Evolutionary conservation across 1,140 invertebrate species (phyloP).

Genomic region (Leptoteleia sp.): DNA sequence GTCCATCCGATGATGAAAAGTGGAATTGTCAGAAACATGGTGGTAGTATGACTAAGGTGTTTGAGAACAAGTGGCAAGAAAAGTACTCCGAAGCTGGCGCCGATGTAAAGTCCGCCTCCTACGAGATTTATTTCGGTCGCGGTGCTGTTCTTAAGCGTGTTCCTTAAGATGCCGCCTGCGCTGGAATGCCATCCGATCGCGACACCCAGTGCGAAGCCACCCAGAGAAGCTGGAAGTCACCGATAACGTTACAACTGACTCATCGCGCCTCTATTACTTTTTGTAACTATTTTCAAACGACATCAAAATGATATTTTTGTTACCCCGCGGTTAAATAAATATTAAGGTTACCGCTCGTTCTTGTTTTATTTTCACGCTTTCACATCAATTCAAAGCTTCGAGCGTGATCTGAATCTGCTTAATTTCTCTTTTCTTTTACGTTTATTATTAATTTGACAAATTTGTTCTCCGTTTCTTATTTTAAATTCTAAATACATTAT

Average conservation of each 20-base stretch:
- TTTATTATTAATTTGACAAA: no score
- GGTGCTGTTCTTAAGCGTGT: conserved; percentile 53
- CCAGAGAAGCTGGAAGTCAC: conserved; percentile 66
- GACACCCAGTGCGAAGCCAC: conserved; percentile 66
- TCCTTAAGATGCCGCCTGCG: conserved; percentile 54
- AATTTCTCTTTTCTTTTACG: no score
- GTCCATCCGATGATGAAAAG: conserved; percentile 67
- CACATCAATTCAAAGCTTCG: no score
- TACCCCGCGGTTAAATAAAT: no score
- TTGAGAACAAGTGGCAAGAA: conserved; percentile 61
- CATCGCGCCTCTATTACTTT: conserved; percentile 6
- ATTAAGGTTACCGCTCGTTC: no score
- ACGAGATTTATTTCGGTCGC: conserved; percentile 66
- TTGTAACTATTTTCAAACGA: conserved; percentile 24
- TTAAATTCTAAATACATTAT: no score
- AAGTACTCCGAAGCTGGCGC: conserved; percentile 56
- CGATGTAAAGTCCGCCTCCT: conserved; percentile 65
- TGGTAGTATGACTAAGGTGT: conserved; percentile 52
- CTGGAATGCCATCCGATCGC: conserved; percentile 70
- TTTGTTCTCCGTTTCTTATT: no score
- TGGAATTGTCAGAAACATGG: conserved; percentile 61
- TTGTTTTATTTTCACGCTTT: no score
- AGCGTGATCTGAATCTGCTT: no score
- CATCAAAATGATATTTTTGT: conserved; percentile 29
- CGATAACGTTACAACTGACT: conserved; percentile 5